phyloP scores from a whole-genome alignment of 1,140 invertebrate species.

The Pomacea maculata region DNA sequence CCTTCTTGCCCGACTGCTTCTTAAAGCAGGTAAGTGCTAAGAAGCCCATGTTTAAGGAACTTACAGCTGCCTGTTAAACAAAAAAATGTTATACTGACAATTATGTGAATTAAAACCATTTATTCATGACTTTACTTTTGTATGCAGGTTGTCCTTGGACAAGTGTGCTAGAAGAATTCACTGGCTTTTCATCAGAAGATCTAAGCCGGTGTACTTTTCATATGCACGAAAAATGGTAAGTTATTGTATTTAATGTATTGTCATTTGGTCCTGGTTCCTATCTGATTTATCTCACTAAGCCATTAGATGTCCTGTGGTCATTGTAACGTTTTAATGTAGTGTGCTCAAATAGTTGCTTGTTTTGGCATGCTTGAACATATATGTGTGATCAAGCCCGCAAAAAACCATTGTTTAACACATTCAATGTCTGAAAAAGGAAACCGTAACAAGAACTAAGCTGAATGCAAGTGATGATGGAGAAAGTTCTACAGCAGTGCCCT shows the following conservation, averaged over 20 bases:
- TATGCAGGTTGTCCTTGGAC: conserved; percentile 56
- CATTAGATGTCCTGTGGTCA: not conserved
- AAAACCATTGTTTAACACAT: too few relatives aligned
- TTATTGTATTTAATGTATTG: not conserved
- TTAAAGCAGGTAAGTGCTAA: conserved; percentile 48
- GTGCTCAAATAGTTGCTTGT: not conserved
- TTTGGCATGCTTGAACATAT: not conserved
- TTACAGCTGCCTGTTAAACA: not conserved
- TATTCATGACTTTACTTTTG: not conserved
- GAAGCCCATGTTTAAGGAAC: not conserved
- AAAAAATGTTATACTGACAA: not conserved
- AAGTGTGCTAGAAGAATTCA: conserved; percentile 47
- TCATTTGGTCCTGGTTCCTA: too few relatives aligned
- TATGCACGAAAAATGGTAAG: conserved; percentile 63
- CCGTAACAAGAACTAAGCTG: too few relatives aligned
- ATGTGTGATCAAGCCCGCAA: not conserved
- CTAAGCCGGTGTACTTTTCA: conserved; percentile 57
- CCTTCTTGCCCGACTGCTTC: conserved; percentile 52
- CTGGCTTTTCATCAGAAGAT: conserved; percentile 55
- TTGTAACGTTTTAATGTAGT: not conserved
- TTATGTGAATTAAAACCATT: not conserved
- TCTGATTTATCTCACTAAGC: too few relatives aligned
- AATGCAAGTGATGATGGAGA: too few relatives aligned
- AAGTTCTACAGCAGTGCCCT: too few relatives aligned
- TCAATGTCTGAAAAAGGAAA: too few relatives aligned